Evolutionary conservation across 2,113 vertebrate species (phyloP).

Genomic region (Lutjanus erythropterus): DNA sequence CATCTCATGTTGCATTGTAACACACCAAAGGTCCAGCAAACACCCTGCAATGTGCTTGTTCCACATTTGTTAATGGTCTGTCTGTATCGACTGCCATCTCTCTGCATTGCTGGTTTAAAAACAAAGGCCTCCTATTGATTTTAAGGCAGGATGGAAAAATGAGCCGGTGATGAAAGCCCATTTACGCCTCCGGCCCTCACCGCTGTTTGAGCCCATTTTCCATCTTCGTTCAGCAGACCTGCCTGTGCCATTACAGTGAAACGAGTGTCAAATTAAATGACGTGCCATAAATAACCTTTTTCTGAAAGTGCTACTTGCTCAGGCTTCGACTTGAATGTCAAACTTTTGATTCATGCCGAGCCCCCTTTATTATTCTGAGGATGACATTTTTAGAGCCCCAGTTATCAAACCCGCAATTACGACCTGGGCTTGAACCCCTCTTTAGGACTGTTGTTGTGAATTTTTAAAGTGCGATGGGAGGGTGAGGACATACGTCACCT

Average conservation of each 20-base stretch:
- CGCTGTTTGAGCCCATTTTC: slow-evolving; percentile 38
- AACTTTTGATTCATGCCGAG: slow-evolving; percentile 42
- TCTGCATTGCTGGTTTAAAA: slow-evolving; percentile 40
- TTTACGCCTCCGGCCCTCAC: slow-evolving; percentile 22
- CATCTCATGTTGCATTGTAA: too few species aligned
- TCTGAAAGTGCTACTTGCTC: slow-evolving; percentile 22
- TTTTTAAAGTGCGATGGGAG: not conserved
- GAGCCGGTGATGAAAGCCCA: slow-evolving; percentile 34
- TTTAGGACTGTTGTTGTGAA: slow-evolving; percentile 16
- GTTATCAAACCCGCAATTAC: slow-evolving; percentile 34
- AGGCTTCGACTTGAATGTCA: slow-evolving; percentile 42
- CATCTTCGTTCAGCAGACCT: slow-evolving; percentile 30
- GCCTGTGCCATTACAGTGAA: slow-evolving; percentile 16
- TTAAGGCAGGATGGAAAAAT: slow-evolving; percentile 56
- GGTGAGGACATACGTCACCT: not conserved
- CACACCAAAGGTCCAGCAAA: not conserved
- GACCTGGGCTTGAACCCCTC: slow-evolving; percentile 15
- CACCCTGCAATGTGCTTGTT: slow-evolving; percentile 6
- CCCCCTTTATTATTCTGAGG: slow-evolving; percentile 21
- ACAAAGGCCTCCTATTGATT: slow-evolving; percentile 69
- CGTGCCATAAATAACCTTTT: slow-evolving; percentile 42
- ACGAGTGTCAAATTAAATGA: slow-evolving; percentile 31
- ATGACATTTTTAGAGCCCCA: slow-evolving; percentile 50
- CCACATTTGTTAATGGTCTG: slow-evolving; percentile 33
- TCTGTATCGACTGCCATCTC: slow-evolving; percentile 42